Base-by-base conservation (phyloP, 2,113 vertebrate species). In the Gymnogyps californianus region DNA sequence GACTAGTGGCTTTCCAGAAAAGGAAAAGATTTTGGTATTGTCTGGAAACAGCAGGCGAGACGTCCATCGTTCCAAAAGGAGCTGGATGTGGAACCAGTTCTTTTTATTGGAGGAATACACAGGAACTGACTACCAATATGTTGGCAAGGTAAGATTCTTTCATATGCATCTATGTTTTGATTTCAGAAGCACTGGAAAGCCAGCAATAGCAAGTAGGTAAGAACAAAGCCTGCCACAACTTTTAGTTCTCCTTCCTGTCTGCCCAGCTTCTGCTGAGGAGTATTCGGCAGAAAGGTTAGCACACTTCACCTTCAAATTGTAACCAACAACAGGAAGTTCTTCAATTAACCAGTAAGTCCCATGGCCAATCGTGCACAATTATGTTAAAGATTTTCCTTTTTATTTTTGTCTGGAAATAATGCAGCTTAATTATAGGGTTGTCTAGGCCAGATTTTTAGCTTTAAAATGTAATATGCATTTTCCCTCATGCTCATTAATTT, bases 41-140 rank as follows among this genome's bases (percentile, higher is more conserved):
- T 93, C 96, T 84, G 96, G 97, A 94, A 97, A 90, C 85, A 98
- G 98, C 88, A 98, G 97, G 36, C 95, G 88, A 95, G 98, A 98
- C 32, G 97, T 99, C 69, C 98, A 96, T 92, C 99, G 99, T 90
- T 99, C 99, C 58, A 99, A 99, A 97, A 98, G 99, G 83, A 99
- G 99, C 29, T 99, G 99, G 99, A 99, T 99, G 99, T 99, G 99
- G 99, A 99, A 99, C 98, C 99, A 99, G 95, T 99, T 99, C 98
- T 99, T 99, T 97, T 97, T 99, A 92, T 96, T 99, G 98, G 99
- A 99, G 97, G 99, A 99, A 89, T 99, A 99, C 96, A 99, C 98
- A 2, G 99, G 99, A 93, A 98, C 98, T 5, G 99, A 99, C 96
- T 98, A 99, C 95, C 99, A 99, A 87, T 99, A 99, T 12, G 99